These are phyloP conservation scores for Protomyctophum bolini DNA, from an alignment of 2,113 vertebrate genomes.

Conservation along the genomic window DNA sequence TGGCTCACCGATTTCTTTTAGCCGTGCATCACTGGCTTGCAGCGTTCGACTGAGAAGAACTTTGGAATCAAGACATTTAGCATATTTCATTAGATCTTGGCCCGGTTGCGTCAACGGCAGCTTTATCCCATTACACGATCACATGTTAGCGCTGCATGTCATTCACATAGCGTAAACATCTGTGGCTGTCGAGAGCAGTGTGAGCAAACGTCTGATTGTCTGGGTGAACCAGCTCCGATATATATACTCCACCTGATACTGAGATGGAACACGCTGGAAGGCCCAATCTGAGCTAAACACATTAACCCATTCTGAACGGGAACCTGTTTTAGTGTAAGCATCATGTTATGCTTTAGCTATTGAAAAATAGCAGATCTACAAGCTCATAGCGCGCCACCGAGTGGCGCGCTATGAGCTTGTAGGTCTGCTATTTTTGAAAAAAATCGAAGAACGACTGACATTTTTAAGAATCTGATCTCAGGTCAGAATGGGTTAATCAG, in stretches of 20 bases:
- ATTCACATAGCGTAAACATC: slow-evolving; percentile 54
- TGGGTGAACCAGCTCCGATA: not conserved
- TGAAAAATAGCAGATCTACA: too few species aligned
- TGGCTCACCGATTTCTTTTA: slow-evolving; percentile 40
- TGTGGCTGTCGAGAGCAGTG: slow-evolving; percentile 38
- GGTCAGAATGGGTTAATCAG: too few species aligned
- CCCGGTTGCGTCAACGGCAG: slow-evolving; percentile 49
- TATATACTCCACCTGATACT: not conserved
- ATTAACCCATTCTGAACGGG: slow-evolving; percentile 7
- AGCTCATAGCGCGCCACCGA: too few species aligned
- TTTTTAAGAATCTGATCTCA: too few species aligned
- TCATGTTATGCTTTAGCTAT: too few species aligned
- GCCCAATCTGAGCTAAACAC: slow-evolving; percentile 9
- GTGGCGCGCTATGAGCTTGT: too few species aligned
- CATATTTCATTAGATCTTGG: slow-evolving; percentile 44
- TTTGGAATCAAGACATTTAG: slow-evolving; percentile 62
- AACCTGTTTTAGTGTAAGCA: too few species aligned
- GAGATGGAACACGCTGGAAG: slow-evolving; percentile 19
- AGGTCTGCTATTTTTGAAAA: too few species aligned
- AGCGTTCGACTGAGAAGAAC: slow-evolving; percentile 49
- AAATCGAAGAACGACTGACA: too few species aligned
- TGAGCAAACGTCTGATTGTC: not conserved
- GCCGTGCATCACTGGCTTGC: slow-evolving; percentile 49
- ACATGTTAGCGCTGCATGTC: slow-evolving; percentile 42
- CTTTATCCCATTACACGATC: slow-evolving; percentile 37